A percentile compares a stretch with the other conserved stretches of the same genome.
These are phyloP conservation scores for Enteromius trimaculatus DNA, from an alignment of 2,797 vertebrate genomes.

Conservation along the genomic window DNA sequence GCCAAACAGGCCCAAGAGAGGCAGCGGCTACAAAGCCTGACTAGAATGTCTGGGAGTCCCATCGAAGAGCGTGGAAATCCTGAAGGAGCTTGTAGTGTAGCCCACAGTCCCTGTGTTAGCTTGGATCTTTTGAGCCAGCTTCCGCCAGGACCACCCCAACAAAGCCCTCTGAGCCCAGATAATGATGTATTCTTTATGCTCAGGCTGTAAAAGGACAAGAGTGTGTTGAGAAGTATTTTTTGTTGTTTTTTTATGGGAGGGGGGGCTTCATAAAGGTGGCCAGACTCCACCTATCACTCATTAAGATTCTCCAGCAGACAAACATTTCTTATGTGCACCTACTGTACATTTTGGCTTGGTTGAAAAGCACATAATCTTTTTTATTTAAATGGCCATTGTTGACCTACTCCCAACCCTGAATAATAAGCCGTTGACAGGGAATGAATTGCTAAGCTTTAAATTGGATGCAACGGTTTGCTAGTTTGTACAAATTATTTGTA, in stretches of 20 bases:
- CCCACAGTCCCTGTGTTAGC: constrained; percentile 78
- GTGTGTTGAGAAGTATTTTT: not conserved
- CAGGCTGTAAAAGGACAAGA: constrained; percentile 71
- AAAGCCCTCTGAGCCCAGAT: constrained; percentile 66
- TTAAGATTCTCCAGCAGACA: not conserved
- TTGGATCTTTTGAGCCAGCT: constrained; percentile 71
- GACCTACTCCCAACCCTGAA: not conserved
- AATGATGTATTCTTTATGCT: constrained; percentile 83
- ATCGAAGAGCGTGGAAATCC: constrained; percentile 92
- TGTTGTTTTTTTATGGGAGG: too few relatives aligned
- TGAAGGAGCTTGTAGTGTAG: constrained; percentile 88
- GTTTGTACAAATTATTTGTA: constrained; percentile 20
- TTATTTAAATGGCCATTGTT: not conserved
- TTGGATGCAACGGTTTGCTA: constrained; percentile 37
- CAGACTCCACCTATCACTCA: not conserved
- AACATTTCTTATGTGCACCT: constrained; percentile 15
- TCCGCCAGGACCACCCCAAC: constrained; percentile 63
- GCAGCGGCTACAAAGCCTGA: constrained; percentile 81
- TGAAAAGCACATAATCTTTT: not conserved
- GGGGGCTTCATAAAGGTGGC: not conserved
- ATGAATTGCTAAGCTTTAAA: constrained; percentile 6
- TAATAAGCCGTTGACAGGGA: not conserved
- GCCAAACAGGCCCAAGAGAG: constrained; percentile 91
- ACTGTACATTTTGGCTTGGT: constrained; percentile 12
- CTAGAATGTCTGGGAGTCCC: constrained; percentile 66